These are phyloP conservation scores for Zaprionus ghesquierei DNA, from an alignment of 1,140 invertebrate species.

Conservation along the genomic window DNA sequence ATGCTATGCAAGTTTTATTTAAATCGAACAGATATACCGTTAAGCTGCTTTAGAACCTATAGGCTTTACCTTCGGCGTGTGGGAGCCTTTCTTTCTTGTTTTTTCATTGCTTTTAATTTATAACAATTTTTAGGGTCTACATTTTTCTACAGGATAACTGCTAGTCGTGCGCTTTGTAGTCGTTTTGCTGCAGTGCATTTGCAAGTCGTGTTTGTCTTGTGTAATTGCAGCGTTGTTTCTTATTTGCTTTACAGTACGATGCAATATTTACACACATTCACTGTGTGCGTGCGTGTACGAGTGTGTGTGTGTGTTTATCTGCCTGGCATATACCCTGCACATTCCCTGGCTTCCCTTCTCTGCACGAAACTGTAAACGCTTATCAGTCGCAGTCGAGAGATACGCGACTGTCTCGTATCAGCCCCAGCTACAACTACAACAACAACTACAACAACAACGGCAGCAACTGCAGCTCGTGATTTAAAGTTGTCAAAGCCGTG, in stretches of 20 bases:
- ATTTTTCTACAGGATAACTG: background rate
- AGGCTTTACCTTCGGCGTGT: too few species aligned
- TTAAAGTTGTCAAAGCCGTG: constrained; percentile 12
- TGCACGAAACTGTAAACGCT: constrained; percentile 53
- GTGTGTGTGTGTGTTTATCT: constrained; percentile 26
- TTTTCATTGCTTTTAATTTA: background rate
- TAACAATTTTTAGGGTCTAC: background rate
- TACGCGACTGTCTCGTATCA: background rate
- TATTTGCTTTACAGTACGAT: constrained; percentile 24
- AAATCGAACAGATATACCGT: too few species aligned
- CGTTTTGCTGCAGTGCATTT: constrained; percentile 7
- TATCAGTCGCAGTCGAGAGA: constrained; percentile 43
- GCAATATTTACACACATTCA: constrained; percentile 27
- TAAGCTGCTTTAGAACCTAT: too few species aligned
- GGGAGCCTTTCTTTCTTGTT: too few species aligned
- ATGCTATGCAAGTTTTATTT: too few species aligned
- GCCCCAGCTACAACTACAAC: too few species aligned
- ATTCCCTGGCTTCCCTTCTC: background rate
- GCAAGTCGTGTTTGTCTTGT: constrained; percentile 21
- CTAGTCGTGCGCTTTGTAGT: background rate
- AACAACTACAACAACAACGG: background rate
- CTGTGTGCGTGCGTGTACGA: constrained; percentile 12
- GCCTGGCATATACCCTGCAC: background rate
- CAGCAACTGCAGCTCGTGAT: background rate
- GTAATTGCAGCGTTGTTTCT: constrained; percentile 28